Evolutionary conservation across 2,113 vertebrate genomes (phyloP), one percentile per base, ranked within the genome.

Genomic region (Trematomus loennbergii): DNA sequence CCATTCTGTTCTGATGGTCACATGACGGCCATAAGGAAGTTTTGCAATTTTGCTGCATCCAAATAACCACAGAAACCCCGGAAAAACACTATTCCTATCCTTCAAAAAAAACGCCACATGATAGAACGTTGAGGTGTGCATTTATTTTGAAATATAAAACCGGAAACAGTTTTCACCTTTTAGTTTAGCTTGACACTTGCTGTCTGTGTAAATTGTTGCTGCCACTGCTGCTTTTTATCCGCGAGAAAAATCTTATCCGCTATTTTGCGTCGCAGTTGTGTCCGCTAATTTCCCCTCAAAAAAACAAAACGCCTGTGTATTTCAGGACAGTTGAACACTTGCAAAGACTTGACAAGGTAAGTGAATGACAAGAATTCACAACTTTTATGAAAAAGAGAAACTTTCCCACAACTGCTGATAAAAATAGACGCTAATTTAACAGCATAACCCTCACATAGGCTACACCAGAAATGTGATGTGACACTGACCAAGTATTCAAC

Each of bases 1-100:
- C 75, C 50, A 53, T 13, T 13, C 9, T 40, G 18, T 76, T 36
- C 54, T 40, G 10, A 6, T 12, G 68, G 79, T 89, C 92, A 93
- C 86, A 84, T 93, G 91, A 93, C n/a, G 71, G 55, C 59, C 33
- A 66, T 48, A 43, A 85, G 82, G 85, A 90, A 86, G 81, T 77
- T 88, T 82, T 52, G 0, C 5, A 7, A 49, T 55, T 48, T 29
- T 9, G 12, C 6, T 12, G 3, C 11, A 5, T 45, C 50, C 78
- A 55, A n/a, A 29, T 12, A 13, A 1, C 4, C 7, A 22, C 9
- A 13, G 22, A 25, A 2, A 12, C 3, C 8, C 7, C 45, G 40
- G 43, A 75, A 79, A 33, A 0, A 0, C 5, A 1, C 1, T 12
- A 1, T 16, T 12, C 2, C 0, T 9, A 0, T 0, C 8, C 3